Percentiles rank a stretch among this genome's conserved stretches.
These are phyloP conservation scores for Micrasema minimum DNA, from an alignment of 1,140 invertebrate genomes.

Conservation along the genomic window DNA sequence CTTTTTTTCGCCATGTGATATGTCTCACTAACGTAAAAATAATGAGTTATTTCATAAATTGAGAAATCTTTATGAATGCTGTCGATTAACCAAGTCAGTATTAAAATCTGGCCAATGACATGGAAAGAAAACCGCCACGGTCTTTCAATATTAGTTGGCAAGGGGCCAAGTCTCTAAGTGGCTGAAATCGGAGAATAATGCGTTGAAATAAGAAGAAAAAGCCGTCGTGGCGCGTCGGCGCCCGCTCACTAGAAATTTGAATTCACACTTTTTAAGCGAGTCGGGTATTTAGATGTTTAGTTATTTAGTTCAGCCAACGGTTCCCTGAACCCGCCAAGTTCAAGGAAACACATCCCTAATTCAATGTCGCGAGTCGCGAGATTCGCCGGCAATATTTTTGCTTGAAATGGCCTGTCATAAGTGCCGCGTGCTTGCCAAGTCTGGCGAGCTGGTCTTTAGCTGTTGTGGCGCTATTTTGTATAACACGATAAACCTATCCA, in stretches of 20 bases:
- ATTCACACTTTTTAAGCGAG: constrained; percentile 37
- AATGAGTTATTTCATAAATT: too few relatives aligned
- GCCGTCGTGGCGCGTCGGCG: constrained; percentile 40
- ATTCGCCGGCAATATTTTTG: constrained; percentile 26
- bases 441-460: neutral
- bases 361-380: constrained; percentile 33
- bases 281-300: constrained; percentile 14
- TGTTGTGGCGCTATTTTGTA: too few relatives aligned
- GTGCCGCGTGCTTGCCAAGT: neutral
- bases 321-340: constrained; percentile 40
- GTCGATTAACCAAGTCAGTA: constrained; percentile 36
- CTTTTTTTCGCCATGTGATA: too few relatives aligned
- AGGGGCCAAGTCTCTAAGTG: constrained; percentile 47
- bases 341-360: constrained; percentile 43
- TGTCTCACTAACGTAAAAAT: too few relatives aligned
- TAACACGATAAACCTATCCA: too few relatives aligned
- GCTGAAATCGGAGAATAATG: constrained; percentile 54
- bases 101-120: constrained; percentile 42
- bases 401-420: constrained; percentile 24
- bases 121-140: constrained; percentile 25
- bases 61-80: neutral
- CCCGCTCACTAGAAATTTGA: constrained; percentile 42
- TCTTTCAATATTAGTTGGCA: constrained; percentile 45
- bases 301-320: neutral
- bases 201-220: constrained; percentile 48